Conservation (phyloP, 35 echinoderm and acorn worm genomes). For the Eucidaris tribuloides region DNA sequence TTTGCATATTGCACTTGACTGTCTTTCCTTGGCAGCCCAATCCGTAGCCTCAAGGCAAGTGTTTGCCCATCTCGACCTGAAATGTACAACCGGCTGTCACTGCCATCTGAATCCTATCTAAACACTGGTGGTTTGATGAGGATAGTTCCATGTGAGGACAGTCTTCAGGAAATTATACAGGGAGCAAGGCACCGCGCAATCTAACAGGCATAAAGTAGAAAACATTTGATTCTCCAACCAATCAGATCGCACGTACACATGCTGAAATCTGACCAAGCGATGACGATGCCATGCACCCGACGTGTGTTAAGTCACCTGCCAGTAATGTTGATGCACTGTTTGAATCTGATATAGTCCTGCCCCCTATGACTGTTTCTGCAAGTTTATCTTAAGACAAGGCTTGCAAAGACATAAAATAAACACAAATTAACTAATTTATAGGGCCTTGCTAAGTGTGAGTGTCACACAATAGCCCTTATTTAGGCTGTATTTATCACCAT, state of each 20-base stretch:
- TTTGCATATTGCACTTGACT: neutral
- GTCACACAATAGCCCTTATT: no score
- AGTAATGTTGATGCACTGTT: neutral
- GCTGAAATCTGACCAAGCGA: neutral
- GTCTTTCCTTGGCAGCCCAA: neutral
- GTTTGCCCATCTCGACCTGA: slow-evolving; percentile 71
- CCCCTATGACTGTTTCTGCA: no score
- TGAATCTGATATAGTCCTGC: neutral
- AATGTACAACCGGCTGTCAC: slow-evolving; percentile 75
- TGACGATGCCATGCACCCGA: neutral
- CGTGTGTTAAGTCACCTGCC: neutral
- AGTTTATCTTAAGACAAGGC: neutral
- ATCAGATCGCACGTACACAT: no score
- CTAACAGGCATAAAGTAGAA: no score
- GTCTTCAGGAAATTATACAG: slow-evolving; percentile 57
- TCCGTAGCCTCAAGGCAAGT: slow-evolving; percentile 28
- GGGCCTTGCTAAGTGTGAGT: no score
- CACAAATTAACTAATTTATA: no score
- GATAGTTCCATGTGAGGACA: slow-evolving; percentile 60
- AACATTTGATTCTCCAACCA: no score
- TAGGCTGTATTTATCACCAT: no score
- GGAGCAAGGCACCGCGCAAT: neutral
- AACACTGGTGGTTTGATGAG: slow-evolving; percentile 56
- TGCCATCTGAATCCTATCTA: slow-evolving; percentile 69
- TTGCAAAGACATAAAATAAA: no score